A percentile compares a stretch with the other conserved stretches of the same genome.
These are phyloP conservation scores for Heterotilapia buettikoferi DNA, from an alignment of 2,113 vertebrate species.

Conservation along the genomic window DNA sequence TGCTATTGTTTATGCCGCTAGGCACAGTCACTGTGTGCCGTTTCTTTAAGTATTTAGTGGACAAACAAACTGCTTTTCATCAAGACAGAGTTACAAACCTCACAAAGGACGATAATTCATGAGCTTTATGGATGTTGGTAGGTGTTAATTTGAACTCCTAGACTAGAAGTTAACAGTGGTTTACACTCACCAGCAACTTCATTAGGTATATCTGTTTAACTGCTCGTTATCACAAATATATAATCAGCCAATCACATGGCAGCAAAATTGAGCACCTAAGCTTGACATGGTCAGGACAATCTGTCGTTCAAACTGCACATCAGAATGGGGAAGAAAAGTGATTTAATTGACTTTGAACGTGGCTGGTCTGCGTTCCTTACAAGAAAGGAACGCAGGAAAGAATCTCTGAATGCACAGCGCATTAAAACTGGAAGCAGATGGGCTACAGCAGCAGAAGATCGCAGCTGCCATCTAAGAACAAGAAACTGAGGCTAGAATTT, in stretches of 20 bases:
- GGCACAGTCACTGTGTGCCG: neutral
- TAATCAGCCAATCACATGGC: fast-evolving
- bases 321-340: neutral
- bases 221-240: neutral
- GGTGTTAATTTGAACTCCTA: neutral
- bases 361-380: neutral
- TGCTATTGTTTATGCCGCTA: neutral
- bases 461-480: neutral
- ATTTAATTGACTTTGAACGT: neutral
- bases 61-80: neutral
- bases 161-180: neutral
- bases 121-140: neutral
- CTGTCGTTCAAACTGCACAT: neutral
- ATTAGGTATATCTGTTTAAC: neutral
- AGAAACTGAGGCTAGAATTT: neutral
- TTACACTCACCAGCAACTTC: neutral
- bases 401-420: neutral
- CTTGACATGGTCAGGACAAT: fast-evolving
- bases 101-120: neutral
- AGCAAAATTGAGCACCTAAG: neutral
- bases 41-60: neutral
- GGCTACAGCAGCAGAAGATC: neutral
- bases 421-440: neutral
- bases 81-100: neutral
- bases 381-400: neutral